phyloP scores from a whole-genome alignment of 2,888 invertebrate genomes.

The Coelogynopora nodosa region DNA sequence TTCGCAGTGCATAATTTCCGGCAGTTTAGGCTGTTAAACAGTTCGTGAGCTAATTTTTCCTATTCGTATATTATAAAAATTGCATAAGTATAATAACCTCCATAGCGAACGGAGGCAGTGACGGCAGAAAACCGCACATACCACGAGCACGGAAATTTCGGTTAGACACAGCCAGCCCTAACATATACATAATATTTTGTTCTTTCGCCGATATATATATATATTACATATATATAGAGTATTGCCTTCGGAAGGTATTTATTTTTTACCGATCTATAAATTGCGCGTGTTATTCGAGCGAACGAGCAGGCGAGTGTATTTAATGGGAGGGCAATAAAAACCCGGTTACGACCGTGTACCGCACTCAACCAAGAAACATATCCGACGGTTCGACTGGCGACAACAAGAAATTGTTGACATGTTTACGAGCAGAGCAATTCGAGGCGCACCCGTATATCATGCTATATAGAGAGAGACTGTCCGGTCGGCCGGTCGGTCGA shows the following conservation, averaged over 20 bases:
- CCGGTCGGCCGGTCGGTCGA: too few relatives aligned
- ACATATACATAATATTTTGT: too few relatives aligned
- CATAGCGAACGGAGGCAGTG: not conserved
- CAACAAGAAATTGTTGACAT: constrained; percentile 23
- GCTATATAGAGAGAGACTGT: too few relatives aligned
- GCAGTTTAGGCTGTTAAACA: not conserved
- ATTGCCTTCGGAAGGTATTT: too few relatives aligned
- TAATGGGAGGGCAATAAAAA: not conserved
- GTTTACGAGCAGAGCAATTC: constrained; percentile 19
- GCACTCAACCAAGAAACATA: not conserved
- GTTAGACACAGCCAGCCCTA: not conserved
- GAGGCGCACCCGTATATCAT: not conserved
- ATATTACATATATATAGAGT: too few relatives aligned
- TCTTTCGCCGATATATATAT: too few relatives aligned
- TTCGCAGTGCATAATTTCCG: not conserved
- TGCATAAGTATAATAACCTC: not conserved
- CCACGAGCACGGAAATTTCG: not conserved
- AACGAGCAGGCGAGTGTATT: not conserved
- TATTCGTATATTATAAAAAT: constrained; percentile 2
- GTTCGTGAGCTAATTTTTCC: not conserved
- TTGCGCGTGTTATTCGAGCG: not conserved
- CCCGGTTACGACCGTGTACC: not conserved
- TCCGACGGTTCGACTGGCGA: not conserved
- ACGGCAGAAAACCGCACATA: too few relatives aligned
- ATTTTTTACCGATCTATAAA: not conserved